Percentiles rank a stretch among this genome's conserved stretches.
phyloP scores from a whole-genome alignment of 2,888 invertebrate genomes.

The Drosophila lutescens region DNA sequence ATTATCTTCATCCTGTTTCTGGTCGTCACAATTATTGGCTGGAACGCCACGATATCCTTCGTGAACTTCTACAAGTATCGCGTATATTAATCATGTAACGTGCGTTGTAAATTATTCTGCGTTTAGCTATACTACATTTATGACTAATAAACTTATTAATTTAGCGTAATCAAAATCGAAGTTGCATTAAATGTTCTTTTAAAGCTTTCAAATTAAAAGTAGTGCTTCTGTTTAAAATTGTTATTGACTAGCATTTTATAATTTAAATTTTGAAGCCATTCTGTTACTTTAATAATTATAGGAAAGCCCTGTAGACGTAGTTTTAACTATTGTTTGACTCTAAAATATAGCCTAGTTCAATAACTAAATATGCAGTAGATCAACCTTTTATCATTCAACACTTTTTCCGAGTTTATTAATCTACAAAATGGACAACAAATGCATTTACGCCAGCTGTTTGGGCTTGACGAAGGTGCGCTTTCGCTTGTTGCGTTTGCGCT shows the following conservation, averaged over 20 bases:
- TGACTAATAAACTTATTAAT: slow-evolving; percentile 59
- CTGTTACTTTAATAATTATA: neutral
- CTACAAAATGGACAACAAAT: slow-evolving; percentile 55
- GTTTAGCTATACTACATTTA: slow-evolving; percentile 50
- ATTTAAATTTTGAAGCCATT: neutral
- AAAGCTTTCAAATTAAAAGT: neutral
- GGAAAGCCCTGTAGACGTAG: neutral
- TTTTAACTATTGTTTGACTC: neutral
- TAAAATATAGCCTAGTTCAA: neutral
- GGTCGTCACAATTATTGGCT: slow-evolving; percentile 90
- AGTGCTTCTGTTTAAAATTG: neutral
- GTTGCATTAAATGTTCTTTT: neutral
- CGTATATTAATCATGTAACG: slow-evolving; percentile 86
- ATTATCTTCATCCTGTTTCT: slow-evolving; percentile 91
- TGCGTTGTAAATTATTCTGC: slow-evolving; percentile 67
- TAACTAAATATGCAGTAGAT: too few species aligned
- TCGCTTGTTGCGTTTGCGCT: slow-evolving; percentile 87
- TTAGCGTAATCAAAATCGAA: slow-evolving; percentile 38
- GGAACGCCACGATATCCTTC: slow-evolving; percentile 93
- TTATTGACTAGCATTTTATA: neutral
- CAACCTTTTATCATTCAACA: neutral
- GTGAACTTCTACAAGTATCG: slow-evolving; percentile 93
- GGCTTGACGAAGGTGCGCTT: slow-evolving; percentile 87
- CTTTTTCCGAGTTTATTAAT: slow-evolving; percentile 49
- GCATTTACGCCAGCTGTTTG: slow-evolving; percentile 84